A percentile compares a stretch with the other conserved stretches of the same genome.
phyloP scores from a whole-genome alignment of 1,140 invertebrate genomes.

The Pseudomyrmex sp. region DNA sequence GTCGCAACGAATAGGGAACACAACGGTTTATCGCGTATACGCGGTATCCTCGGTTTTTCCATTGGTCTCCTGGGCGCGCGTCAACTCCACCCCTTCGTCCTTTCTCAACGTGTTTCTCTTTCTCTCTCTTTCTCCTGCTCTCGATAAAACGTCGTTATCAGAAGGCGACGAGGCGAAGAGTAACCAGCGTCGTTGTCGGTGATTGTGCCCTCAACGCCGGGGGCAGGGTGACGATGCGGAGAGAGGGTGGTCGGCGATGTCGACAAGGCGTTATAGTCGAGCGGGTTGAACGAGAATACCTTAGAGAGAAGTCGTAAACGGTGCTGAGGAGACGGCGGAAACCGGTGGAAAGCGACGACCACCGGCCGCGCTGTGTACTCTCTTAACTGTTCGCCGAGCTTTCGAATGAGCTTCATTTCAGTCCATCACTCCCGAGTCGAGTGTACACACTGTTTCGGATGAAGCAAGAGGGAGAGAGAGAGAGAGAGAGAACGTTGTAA shows the following conservation, averaged over 20 bases:
- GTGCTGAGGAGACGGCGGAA: slow-evolving; percentile 15
- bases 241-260: slow-evolving; percentile 15
- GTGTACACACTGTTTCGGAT: slow-evolving; percentile 59
- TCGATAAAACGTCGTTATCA: slow-evolving; percentile 42
- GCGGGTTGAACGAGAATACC: slow-evolving; percentile 44
- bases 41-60: not conserved
- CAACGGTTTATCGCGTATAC: slow-evolving; percentile 15
- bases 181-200: slow-evolving; percentile 29
- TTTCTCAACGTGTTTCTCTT: not conserved
- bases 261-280: slow-evolving; percentile 21
- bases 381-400: slow-evolving; percentile 72
- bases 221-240: not conserved
- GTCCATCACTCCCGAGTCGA: slow-evolving; percentile 70
- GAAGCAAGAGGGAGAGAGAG: not conserved
- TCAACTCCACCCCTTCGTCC: not conserved
- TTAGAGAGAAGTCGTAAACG: slow-evolving; percentile 10
- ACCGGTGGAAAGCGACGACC: slow-evolving; percentile 45
- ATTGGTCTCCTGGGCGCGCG: not conserved
- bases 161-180: slow-evolving; percentile 55
- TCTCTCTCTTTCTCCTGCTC: not conserved
- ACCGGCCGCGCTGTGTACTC: slow-evolving; percentile 60
- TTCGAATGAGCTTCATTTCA: slow-evolving; percentile 77
- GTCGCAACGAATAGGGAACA: slow-evolving; percentile 50
- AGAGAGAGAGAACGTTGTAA: not conserved
- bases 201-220: slow-evolving; percentile 42